Evolutionary conservation across 2,113 vertebrate species (phyloP), one percentile per base, ranked within the genome.

Genomic region (Hippocampus abdominalis): DNA sequence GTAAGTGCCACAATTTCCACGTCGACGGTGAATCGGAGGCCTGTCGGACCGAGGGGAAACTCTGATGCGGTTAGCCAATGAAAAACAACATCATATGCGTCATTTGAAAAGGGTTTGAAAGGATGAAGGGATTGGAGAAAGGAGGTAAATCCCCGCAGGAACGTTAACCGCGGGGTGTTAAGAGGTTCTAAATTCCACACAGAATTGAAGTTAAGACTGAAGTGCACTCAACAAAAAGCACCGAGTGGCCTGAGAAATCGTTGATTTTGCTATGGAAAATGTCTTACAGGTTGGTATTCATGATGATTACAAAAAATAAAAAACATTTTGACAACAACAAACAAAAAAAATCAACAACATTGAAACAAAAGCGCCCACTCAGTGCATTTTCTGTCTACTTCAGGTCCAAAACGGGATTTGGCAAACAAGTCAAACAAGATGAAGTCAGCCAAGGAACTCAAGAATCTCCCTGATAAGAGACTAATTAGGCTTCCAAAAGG

Each of bases 61-160:
- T 60, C 32, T 0, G 3, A 25, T 16, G 13, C 57, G 73, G 57
- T 32, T 71, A 69, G 81, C 5, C 67, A 64, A 73, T 61, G 61
- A 71, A 76, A 79, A 68, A 42, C 32, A 71, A 61, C 25, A 23
- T n/a, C 61, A 69, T 79, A 75, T 69, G 66, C 62, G 73, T 75
- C 32, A 77, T 80, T 81, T 73, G 72, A 84, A 88, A 79, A 29
- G 73, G 11, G 87, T 64, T 86, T 89, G 84, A 72, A 76, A 66
- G 9, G 62, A 42, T 66, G 36, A 74, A 64, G 60, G 62, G 70
- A 72, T 78, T 75, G 32, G 48, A 64, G 29, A 40, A 69, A 59
- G 2, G 2, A 8, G 54, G n/a, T 67, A 81, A 85, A 84, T 88
- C 76, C 73, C 40, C 46, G 20, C 59, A 70, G 42, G 78, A 79